A percentile compares a stretch with the other conserved stretches of the same genome.
Conservation (phyloP, 2,113 vertebrate genomes). For the Petromus typicus region DNA sequence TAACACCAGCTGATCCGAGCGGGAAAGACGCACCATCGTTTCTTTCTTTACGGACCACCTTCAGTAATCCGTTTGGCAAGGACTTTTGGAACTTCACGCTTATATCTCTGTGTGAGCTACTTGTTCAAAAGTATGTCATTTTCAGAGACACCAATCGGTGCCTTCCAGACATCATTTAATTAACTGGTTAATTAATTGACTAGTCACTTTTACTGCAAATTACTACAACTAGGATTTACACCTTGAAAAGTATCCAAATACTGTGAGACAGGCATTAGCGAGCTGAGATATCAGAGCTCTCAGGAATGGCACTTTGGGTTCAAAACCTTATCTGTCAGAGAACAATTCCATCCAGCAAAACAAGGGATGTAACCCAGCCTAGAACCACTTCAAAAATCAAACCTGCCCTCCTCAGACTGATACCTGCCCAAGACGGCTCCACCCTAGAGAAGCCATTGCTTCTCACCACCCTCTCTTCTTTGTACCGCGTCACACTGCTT, state of each 20-base stretch:
- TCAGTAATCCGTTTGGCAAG: slow-evolving; percentile 13
- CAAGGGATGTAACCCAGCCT: background rate
- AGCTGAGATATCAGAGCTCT: background rate
- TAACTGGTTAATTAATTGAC: background rate
- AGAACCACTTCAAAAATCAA: background rate
- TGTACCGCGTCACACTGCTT: background rate
- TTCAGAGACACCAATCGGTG: slow-evolving; percentile 29
- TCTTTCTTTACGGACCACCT: slow-evolving; percentile 33
- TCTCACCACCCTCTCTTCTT: background rate
- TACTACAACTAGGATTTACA: background rate
- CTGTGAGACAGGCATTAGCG: background rate
- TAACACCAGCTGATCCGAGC: background rate
- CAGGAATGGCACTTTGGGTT: background rate
- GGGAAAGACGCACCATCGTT: slow-evolving; percentile 1
- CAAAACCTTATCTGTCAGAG: background rate
- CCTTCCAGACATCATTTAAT: slow-evolving; percentile 1
- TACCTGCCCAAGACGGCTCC: background rate
- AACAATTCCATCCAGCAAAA: background rate
- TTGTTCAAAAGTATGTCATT: slow-evolving; percentile 42
- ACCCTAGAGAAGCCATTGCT: background rate
- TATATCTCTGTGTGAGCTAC: background rate
- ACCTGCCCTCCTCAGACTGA: background rate
- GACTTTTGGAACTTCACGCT: slow-evolving; percentile 24
- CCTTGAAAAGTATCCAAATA: slow-evolving; percentile 15
- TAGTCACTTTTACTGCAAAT: background rate